Conservation (phyloP, 2,797 vertebrate genomes). For the Ceryle rudis region DNA sequence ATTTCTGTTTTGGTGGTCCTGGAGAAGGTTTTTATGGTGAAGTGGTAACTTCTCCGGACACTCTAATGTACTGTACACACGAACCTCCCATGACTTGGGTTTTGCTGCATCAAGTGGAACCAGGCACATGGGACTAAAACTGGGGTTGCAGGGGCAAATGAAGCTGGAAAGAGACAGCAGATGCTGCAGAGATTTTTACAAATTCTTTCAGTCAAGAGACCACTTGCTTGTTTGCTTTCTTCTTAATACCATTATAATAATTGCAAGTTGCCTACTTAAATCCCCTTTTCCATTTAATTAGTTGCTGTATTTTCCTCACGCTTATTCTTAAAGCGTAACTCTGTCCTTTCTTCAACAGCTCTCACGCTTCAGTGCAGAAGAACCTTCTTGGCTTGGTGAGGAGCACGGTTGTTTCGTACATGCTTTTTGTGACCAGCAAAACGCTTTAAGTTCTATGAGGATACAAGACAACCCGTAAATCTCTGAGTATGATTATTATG, state of each 20-base stretch:
- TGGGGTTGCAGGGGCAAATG: background rate
- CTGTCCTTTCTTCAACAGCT: background rate
- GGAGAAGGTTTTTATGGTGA: background rate
- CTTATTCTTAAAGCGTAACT: background rate
- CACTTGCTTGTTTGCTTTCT: background rate
- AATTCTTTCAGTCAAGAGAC: background rate
- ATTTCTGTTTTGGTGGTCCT: background rate
- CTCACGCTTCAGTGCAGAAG: background rate
- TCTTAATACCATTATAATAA: background rate
- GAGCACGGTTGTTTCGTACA: background rate
- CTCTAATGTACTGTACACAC: fast-evolving
- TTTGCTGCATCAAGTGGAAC: background rate
- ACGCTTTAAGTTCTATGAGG: background rate
- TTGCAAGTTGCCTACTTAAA: background rate
- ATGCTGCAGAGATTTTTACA: background rate
- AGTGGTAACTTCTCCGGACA: background rate
- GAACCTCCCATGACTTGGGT: background rate
- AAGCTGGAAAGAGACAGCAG: background rate
- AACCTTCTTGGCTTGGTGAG: background rate
- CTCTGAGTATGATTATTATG: slow-evolving; percentile 46
- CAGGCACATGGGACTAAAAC: background rate
- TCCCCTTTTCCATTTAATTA: background rate
- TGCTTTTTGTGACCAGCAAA: slow-evolving; percentile 8
- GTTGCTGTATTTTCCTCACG: background rate
- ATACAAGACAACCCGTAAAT: slow-evolving; percentile 27